Percentiles rank a stretch among this genome's conserved stretches.
Conservation (phyloP, 2,113 vertebrate genomes). For the Dicrurus megarhynchus region DNA sequence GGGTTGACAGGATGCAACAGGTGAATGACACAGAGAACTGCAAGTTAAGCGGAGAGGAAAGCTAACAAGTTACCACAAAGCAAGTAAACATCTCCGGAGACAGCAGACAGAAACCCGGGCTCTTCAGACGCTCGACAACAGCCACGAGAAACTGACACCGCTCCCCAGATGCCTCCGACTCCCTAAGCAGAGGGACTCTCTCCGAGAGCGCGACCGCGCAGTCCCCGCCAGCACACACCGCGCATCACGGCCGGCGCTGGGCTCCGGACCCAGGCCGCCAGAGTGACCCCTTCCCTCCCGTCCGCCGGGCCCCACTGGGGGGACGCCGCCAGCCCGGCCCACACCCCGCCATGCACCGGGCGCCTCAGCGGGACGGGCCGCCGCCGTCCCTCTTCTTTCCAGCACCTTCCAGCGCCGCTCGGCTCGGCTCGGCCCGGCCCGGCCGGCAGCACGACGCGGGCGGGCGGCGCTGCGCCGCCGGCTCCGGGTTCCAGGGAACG, state of each 20-base stretch:
- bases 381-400: background rate
- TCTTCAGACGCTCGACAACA: accelerated
- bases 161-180: background rate
- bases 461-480: background rate
- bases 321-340: background rate
- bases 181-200: background rate
- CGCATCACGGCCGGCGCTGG: background rate
- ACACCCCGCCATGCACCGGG: background rate
- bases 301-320: background rate
- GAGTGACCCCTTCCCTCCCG: background rate
- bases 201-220: too few relatives aligned
- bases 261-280: background rate
- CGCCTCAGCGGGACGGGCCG: background rate
- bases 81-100: background rate
- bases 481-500: background rate
- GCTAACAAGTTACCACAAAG: background rate
- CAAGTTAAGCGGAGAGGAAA: background rate
- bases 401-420: background rate
- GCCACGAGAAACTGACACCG: accelerated
- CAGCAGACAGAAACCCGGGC: background rate
- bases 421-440: background rate
- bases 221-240: background rate
- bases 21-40: background rate
- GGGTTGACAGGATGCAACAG: background rate
- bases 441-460: background rate